phyloP scores from a whole-genome alignment of 2,797 vertebrate genomes.

The Lepidocolaptes lacrymiger region DNA sequence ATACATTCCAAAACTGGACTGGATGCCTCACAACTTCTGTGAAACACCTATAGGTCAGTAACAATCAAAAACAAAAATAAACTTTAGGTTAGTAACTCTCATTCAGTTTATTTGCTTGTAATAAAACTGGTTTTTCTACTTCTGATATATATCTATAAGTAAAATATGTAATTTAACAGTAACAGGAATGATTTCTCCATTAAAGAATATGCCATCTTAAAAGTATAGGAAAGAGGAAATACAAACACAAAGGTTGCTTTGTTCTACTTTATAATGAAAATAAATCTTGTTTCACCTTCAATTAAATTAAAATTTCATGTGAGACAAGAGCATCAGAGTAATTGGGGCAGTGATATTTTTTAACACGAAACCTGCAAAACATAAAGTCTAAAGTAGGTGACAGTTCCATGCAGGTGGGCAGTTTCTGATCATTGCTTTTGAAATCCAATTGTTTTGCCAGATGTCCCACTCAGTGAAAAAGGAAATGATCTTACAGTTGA shows the following conservation, averaged over 20 bases:
- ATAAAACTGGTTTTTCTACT: no score
- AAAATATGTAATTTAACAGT: conserved; percentile 6
- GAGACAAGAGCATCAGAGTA: not conserved
- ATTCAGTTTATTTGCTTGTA: no score
- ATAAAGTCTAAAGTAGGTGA: not conserved
- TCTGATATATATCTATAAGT: conserved; percentile 4
- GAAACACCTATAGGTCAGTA: no score
- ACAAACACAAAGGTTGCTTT: conserved; percentile 26
- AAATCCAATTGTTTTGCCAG: not conserved
- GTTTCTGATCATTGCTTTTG: conserved; percentile 15
- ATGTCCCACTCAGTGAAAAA: conserved; percentile 18
- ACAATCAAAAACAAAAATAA: no score
- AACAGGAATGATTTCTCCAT: conserved; percentile 33
- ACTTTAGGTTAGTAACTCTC: no score
- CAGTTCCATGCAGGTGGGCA: not conserved
- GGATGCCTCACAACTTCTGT: no score
- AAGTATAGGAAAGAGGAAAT: conserved; percentile 31
- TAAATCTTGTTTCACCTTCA: conserved; percentile 61
- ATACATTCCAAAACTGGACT: no score
- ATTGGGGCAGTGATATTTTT: conserved; percentile 7
- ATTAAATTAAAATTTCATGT: conserved; percentile 56
- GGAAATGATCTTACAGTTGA: conserved; percentile 11
- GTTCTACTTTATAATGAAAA: conserved; percentile 53
- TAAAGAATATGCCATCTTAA: conserved; percentile 19
- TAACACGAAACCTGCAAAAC: not conserved